These are phyloP conservation scores for Artemia sp. DNA, from an alignment of 2,888 invertebrate species.

Conservation along the genomic window DNA sequence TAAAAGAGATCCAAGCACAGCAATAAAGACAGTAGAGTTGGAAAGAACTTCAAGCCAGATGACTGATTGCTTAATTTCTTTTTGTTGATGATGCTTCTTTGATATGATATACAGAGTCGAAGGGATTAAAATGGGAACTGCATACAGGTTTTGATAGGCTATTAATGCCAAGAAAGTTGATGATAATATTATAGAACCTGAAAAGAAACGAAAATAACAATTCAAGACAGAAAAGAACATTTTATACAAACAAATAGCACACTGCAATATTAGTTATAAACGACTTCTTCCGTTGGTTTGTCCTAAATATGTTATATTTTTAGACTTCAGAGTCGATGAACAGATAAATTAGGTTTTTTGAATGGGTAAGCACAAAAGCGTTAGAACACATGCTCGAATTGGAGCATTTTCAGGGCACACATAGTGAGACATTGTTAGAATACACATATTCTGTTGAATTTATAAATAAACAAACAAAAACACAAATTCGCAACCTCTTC, in stretches of 20 bases:
- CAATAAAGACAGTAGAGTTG: constrained; percentile 39
- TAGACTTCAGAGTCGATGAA: too few relatives aligned
- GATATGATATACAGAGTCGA: constrained; percentile 49
- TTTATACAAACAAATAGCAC: not conserved
- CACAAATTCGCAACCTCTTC: too few relatives aligned
- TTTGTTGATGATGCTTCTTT: constrained; percentile 27
- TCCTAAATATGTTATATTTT: too few relatives aligned
- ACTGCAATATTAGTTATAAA: too few relatives aligned
- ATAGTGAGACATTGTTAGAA: too few relatives aligned
- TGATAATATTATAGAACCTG: constrained; percentile 43
- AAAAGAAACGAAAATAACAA: constrained; percentile 24
- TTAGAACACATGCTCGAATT: too few relatives aligned
- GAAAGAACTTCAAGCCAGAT: constrained; percentile 36
- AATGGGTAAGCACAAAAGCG: too few relatives aligned
- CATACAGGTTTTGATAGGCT: constrained; percentile 55
- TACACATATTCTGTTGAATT: too few relatives aligned
- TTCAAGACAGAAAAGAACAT: constrained; percentile 1
- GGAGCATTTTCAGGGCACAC: too few relatives aligned
- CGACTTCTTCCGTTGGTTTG: too few relatives aligned
- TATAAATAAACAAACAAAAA: too few relatives aligned
- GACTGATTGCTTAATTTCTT: constrained; percentile 3
- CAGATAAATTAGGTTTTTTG: too few relatives aligned
- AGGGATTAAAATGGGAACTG: constrained; percentile 63
- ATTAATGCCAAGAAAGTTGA: constrained; percentile 55
- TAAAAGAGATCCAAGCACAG: constrained; percentile 41